phyloP scores from a whole-genome alignment of 30 jellyfish, hydroid and myxozoan genomes.

The Aurelia coerulea region DNA sequence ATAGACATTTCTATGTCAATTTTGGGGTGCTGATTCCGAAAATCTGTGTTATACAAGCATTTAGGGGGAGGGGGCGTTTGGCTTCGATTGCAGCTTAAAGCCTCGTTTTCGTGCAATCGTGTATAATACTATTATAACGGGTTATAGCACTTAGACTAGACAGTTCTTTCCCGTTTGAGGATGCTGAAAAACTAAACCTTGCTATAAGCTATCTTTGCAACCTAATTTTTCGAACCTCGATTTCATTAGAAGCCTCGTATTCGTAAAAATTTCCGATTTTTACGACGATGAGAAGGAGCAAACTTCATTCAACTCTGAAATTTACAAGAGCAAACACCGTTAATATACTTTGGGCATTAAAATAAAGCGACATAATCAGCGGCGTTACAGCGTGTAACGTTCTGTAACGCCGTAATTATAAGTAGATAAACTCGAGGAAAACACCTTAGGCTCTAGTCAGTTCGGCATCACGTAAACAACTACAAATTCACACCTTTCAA shows the following conservation, averaged over 20 bases:
- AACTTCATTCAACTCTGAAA: not conserved
- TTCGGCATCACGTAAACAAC: too few relatives aligned
- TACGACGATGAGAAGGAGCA: not conserved
- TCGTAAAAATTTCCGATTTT: not conserved
- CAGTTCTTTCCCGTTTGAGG: not conserved
- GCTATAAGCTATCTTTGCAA: not conserved
- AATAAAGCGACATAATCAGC: not conserved
- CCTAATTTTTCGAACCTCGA: not conserved
- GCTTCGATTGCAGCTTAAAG: conserved; percentile 1
- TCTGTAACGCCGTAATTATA: too few relatives aligned
- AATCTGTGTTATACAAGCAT: not conserved
- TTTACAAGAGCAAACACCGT: not conserved
- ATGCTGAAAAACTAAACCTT: not conserved
- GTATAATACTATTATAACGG: not conserved
- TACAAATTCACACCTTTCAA: too few relatives aligned
- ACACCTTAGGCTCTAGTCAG: too few relatives aligned
- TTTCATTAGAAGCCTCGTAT: not conserved
- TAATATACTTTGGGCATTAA: not conserved
- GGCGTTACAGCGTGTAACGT: too few relatives aligned
- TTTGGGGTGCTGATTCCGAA: too few relatives aligned
- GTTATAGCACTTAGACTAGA: not conserved
- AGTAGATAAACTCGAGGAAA: too few relatives aligned
- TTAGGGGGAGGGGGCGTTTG: not conserved
- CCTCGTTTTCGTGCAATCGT: not conserved
- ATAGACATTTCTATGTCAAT: not conserved